Conservation (phyloP, 1,140 invertebrate species). For the Drosophila gunungcola region DNA sequence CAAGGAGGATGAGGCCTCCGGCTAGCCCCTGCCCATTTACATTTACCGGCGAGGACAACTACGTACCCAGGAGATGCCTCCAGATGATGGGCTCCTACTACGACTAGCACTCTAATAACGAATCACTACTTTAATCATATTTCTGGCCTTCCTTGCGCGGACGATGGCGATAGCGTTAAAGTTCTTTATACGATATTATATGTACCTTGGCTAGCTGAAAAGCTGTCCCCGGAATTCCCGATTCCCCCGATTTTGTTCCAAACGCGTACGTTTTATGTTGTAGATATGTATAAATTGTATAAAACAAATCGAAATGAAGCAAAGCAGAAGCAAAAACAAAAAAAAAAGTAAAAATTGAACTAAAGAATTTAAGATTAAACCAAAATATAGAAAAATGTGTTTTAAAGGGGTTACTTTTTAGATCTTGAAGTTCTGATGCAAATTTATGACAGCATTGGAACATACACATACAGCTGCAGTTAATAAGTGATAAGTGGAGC, state of each 20-base stretch:
- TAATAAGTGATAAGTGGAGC: too few species aligned
- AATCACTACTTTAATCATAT: slow-evolving; percentile 30
- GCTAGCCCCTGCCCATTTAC: slow-evolving; percentile 15
- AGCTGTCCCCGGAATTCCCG: not conserved
- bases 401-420: not conserved
- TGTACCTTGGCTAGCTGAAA: slow-evolving; percentile 62
- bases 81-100: not conserved
- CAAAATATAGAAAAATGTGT: not conserved
- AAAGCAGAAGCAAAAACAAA: slow-evolving; percentile 20
- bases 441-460: too few species aligned
- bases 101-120: slow-evolving; percentile 14
- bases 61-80: not conserved
- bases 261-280: slow-evolving; percentile 65
- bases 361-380: slow-evolving; percentile 23
- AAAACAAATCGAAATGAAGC: slow-evolving; percentile 53
- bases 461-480: too few species aligned
- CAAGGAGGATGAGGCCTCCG: slow-evolving; percentile 34
- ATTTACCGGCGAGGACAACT: not conserved
- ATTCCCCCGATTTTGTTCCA: slow-evolving; percentile 14
- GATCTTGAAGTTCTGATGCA: too few species aligned
- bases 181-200: slow-evolving; percentile 57
- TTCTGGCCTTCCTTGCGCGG: slow-evolving; percentile 16
- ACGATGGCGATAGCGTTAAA: slow-evolving; percentile 25
- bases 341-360: slow-evolving; percentile 9
- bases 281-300: slow-evolving; percentile 80